Evolutionary conservation across 1,140 invertebrate species (phyloP).

Genomic region (Diachasmimorpha longicaudata): DNA sequence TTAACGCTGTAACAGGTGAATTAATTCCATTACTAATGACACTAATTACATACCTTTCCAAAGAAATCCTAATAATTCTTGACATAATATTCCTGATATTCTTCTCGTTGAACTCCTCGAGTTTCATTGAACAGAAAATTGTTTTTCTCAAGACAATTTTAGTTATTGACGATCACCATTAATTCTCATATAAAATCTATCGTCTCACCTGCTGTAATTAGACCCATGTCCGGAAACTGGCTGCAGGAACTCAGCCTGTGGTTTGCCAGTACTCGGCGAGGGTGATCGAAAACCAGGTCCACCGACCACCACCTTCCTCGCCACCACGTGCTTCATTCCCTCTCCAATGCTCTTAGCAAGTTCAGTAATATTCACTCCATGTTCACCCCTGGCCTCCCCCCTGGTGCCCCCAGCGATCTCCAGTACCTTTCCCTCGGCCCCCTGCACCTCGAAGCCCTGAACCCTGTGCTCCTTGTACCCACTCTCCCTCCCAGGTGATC

Average conservation of each 20-base stretch:
- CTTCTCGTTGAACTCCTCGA: too few relatives aligned
- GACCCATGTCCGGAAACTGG: slow-evolving; percentile 52
- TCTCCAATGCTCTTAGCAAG: slow-evolving; percentile 33
- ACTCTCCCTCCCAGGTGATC: too few relatives aligned
- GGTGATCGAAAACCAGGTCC: slow-evolving; percentile 48
- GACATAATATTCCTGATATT: too few relatives aligned
- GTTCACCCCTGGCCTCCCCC: neutral
- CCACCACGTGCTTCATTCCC: slow-evolving; percentile 46
- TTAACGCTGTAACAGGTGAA: slow-evolving; percentile 57
- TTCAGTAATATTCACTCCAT: slow-evolving; percentile 5
- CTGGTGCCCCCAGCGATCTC: slow-evolving; percentile 22
- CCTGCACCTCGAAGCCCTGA: neutral
- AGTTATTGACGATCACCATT: too few relatives aligned
- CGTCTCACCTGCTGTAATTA: slow-evolving; percentile 60
- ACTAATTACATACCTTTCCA: too few relatives aligned
- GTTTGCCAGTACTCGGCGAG: slow-evolving; percentile 45
- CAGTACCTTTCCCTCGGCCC: slow-evolving; percentile 17
- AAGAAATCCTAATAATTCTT: too few relatives aligned
- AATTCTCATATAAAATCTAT: neutral
- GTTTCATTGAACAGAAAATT: too few relatives aligned
- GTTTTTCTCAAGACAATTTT: too few relatives aligned
- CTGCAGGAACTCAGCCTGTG: slow-evolving; percentile 62
- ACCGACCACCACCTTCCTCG: slow-evolving; percentile 55
- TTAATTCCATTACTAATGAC: neutral
- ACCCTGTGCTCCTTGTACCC: too few relatives aligned